Base-by-base conservation (phyloP, 2,888 invertebrate genomes). In the Eurytoma californica region DNA sequence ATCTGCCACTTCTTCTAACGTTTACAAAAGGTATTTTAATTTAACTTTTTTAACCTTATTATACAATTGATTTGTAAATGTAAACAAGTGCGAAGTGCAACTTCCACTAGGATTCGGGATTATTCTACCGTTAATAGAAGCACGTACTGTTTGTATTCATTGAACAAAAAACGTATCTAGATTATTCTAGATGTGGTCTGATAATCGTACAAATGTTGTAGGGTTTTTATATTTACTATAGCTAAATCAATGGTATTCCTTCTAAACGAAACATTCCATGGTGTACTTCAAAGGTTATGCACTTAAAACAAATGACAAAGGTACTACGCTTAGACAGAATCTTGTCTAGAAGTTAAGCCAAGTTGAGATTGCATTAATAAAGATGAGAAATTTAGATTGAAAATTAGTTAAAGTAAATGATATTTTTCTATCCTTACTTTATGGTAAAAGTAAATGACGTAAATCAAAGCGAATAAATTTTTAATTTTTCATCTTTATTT, bases 341-440 rank as follows among this genome's bases (percentile, higher is more conserved):
- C 49, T 49, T 28, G 49, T 28, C 39, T 47, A 53, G 16, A 18
- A 30, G 7, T 61, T 58, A 13, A 58, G 60, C 60, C 60, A 53
- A 3, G 18, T 68, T 68, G 53, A 68, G 60, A 76, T 76, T 76
- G 30, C 53, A 53, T 39, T n/a, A 53, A 39, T 13, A 39, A 39
- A 55, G 58, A 58, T 28, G 51, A 55, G 58, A 77, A 30, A 58
- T 66, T 49, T 13, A 47, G n/a, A 5, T 75, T 30, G 30, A 68
- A 20, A n/a, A 51, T 67, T 61, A 58, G 16, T 66, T 67, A 30
- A 51, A 14, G n/a, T 30, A 65, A 24, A 58, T 20, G 18, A 51
- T 39, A 47, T 57, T 69, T 47, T 75, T 68, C 51, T 69, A 20
- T 55, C 53, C 49, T 55, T 55, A 24, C 16, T 13, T 39, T 14